These are phyloP conservation scores for Synanceia verrucosa DNA, from an alignment of 2,797 vertebrate species.

Conservation along the genomic window DNA sequence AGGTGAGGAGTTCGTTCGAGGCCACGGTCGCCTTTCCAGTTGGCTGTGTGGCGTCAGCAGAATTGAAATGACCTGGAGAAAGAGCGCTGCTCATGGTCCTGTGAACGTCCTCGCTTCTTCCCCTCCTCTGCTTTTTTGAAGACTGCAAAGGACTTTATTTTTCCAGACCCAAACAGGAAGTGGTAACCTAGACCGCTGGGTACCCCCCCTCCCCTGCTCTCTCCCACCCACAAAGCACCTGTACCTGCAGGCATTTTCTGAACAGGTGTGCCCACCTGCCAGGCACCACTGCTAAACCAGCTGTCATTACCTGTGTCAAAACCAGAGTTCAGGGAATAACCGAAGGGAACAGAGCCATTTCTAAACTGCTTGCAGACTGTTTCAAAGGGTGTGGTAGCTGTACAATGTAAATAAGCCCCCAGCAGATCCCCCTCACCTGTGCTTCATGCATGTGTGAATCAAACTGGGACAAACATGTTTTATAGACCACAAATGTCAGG, in stretches of 20 bases:
- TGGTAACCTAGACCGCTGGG: constrained; percentile 63
- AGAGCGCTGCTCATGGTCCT: constrained; percentile 53
- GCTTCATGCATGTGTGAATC: constrained; percentile 86
- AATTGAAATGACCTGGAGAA: constrained; percentile 62
- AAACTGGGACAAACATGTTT: constrained; percentile 85
- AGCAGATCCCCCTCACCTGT: constrained; percentile 81
- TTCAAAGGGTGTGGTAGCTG: constrained; percentile 87
- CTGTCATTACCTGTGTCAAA: constrained; percentile 87
- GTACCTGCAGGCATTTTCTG: constrained; percentile 80
- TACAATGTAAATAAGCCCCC: constrained; percentile 86
- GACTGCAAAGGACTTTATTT: constrained; percentile 40
- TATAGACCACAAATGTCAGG: constrained; percentile 87
- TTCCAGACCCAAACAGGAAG: constrained; percentile 67
- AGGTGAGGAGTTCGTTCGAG: constrained; percentile 57
- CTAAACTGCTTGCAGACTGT: constrained; percentile 89
- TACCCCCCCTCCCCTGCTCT: constrained; percentile 29
- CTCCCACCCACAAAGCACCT: constrained; percentile 72
- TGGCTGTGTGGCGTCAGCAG: constrained; percentile 39
- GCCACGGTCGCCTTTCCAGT: constrained; percentile 39
- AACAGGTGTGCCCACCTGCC: constrained; percentile 82
- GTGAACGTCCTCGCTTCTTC: constrained; percentile 46
- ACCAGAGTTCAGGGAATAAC: constrained; percentile 89
- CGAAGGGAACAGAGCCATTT: constrained; percentile 91
- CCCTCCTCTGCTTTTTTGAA: constrained; percentile 49
- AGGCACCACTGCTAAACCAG: constrained; percentile 84